Base-by-base conservation (phyloP, 2,797 vertebrate species). In the Acrocephalus scirpaceus region DNA sequence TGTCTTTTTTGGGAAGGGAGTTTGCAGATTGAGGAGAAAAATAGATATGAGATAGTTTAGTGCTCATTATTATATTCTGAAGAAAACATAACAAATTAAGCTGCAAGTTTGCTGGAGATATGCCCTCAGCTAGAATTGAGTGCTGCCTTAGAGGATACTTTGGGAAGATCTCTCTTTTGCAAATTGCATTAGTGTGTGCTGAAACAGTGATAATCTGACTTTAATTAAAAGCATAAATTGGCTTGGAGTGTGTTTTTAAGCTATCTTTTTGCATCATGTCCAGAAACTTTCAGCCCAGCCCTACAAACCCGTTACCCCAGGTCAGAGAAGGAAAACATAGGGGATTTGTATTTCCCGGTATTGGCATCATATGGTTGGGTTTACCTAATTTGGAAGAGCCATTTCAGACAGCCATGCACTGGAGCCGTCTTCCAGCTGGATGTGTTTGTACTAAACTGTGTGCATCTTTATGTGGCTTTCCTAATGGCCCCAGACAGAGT, bases 1-100 rank as follows among this genome's bases (percentile, higher is more conserved):
- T 97, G 95, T 94, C 96, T 81, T 96, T 97, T 97, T 97, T 83
- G 95, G 96, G 96, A 96, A 96, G 86, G 70, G 76, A 90, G 77
- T 96, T 97, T 96, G 72, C 92, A 96, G 96, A 93, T 91, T 92
- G 89, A 74, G 67, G 57, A 89, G 79, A 71, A 91, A 95, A 94
- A 95, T 16, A 57, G 51, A 88, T 90, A 96, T 88, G 88, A 97
- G 88, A 95, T 7, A 11, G 23, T 86, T 89, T 88, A 66, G 50
- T 91, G 82, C 77, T 98, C 90, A 56, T 96, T 97, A 94, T 96
- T 96, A 22, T 78, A 95, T 86, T 88, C 66, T 86, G 70, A 40
- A 88, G 96, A 94, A 94, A 93, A 34, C 47, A 29, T 95, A 88
- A 95, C 10, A 15, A 87, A 74, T 97, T 91, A 94, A 83, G 84